Evolutionary conservation across 2,113 vertebrate genomes (phyloP).

Genomic region (Micromys minutus): DNA sequence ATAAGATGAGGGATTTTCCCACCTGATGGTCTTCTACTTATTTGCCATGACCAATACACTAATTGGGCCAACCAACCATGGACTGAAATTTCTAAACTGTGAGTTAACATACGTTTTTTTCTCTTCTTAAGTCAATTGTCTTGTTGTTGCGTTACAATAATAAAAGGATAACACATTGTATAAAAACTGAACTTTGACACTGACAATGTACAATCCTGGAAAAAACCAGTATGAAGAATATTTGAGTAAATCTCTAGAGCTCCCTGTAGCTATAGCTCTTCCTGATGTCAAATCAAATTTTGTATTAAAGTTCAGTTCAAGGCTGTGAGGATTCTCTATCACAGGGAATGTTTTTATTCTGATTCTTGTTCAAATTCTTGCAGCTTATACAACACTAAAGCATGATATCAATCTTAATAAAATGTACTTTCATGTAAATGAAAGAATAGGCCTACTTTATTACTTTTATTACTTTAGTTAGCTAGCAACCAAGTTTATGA

Average conservation of each 20-base stretch:
- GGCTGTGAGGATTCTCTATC: neutral
- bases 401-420: neutral
- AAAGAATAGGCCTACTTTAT: neutral
- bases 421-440: slow-evolving; percentile 33
- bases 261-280: neutral
- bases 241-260: neutral
- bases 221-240: neutral
- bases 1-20: neutral
- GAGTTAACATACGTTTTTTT: neutral
- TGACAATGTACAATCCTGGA: neutral
- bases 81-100: neutral
- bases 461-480: neutral
- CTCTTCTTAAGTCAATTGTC: neutral
- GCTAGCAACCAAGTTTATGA: neutral
- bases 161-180: neutral
- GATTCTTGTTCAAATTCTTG: neutral
- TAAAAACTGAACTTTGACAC: neutral
- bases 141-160: neutral
- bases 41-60: neutral
- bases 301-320: neutral
- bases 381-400: neutral
- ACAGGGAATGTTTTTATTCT: neutral
- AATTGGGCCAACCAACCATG: too few species aligned
- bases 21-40: neutral
- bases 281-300: neutral